Percentiles rank a stretch among this genome's conserved stretches.
Evolutionary conservation across 2,113 vertebrate genomes (phyloP).

Genomic region (Notothenia coriiceps): DNA sequence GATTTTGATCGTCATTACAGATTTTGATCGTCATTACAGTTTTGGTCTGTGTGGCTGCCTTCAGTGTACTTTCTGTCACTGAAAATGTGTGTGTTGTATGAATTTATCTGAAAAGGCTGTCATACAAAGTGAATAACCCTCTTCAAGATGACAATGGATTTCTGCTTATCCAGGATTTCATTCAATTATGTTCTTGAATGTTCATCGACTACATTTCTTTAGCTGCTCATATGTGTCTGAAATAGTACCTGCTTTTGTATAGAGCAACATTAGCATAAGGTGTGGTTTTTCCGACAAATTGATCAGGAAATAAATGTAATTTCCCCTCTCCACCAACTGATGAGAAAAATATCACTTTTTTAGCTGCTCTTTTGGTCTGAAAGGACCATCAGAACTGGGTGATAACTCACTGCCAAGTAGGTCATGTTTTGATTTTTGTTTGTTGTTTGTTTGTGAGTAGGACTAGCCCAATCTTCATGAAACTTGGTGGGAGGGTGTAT

Average conservation of each 20-base stretch:
- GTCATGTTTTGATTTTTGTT: too few species aligned
- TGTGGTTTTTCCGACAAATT: neutral
- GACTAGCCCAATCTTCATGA: too few species aligned
- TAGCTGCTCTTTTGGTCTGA: neutral
- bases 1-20: neutral
- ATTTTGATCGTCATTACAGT: neutral
- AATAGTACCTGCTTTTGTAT: too few species aligned
- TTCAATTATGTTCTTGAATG: neutral
- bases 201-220: neutral
- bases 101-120: neutral
- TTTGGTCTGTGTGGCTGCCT: neutral
- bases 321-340: neutral
- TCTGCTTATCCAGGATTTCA: neutral
- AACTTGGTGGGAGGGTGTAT: too few species aligned
- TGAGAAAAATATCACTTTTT: neutral
- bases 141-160: neutral
- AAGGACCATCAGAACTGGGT: too few species aligned
- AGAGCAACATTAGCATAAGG: neutral
- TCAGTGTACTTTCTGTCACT: neutral
- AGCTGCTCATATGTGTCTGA: neutral
- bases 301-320: neutral
- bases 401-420: too few species aligned
- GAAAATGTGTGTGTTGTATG: conserved; percentile 1
- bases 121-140: neutral
- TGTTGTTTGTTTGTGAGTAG: too few species aligned